Base-by-base conservation (phyloP, 2,888 invertebrate species). In the Eudasyphora cyanicolor region DNA sequence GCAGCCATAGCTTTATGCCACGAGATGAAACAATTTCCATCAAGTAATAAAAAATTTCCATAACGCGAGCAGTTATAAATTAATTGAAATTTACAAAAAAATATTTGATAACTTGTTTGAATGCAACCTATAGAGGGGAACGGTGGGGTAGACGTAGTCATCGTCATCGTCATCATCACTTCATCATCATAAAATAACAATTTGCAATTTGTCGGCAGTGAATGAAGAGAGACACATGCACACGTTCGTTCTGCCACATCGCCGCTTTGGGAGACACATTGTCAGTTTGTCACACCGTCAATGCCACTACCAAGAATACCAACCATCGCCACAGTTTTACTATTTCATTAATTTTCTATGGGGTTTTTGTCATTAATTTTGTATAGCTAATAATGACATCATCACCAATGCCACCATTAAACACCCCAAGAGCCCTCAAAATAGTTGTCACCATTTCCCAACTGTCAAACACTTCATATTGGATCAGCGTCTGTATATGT, bases 101-200 rank as follows among this genome's bases (percentile, higher is more conserved):
- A 35, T 64, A 64, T 54, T 54, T 54, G 64, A 64, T 64, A 64
- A 21, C 32, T 62, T 62, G 62, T 32, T 60, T 29, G 17, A 17
- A 8, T 27, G 27, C 24, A 14, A 24, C 14, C 5, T 12, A 14
- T 49, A 27, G 27, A 27, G 4, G 3, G 27, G 6, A 14, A 10
- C 3, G 7, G 35, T 35, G 35, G 5, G 35, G 2, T 7, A 2
- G 7, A 17, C 7, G 19, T 8, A 17, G 17, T 7, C 54, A 54
- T 7, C 54, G 27, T 21, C 57, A 57, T 21, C 21, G 21, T 64
- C 78, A 81, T 78, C 75, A 78, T 27, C 80, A 76, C 78, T 81
- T 78, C 67, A 81, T 84, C 80, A 84, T 84, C 75, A 84, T 81
- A 76, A 81, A 84, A 84, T 76, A 74, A 75, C 45, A 78, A 80